These are phyloP conservation scores for Nansenia antarctica DNA, from an alignment of 2,113 vertebrate genomes.

Conservation along the genomic window DNA sequence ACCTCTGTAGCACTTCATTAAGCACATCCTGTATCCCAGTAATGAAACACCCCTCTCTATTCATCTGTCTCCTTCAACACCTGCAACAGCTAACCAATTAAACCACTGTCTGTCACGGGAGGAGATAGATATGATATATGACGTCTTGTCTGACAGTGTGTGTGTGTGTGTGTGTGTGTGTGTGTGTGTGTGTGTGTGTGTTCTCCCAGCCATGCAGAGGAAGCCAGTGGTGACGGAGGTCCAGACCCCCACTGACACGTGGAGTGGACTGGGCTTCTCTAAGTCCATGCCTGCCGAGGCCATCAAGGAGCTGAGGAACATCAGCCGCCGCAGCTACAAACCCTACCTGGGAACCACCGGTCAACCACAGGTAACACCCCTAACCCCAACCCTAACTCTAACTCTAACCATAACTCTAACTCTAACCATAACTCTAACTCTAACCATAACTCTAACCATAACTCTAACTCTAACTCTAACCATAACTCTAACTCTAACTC, in stretches of 20 bases:
- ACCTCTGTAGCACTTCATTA: slow-evolving; percentile 21
- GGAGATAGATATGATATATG: neutral
- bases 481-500: too few species aligned
- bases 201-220: slow-evolving; percentile 76
- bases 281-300: slow-evolving; percentile 82
- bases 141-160: neutral
- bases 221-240: slow-evolving; percentile 79
- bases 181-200: neutral
- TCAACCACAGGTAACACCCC: slow-evolving; percentile 63
- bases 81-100: slow-evolving; percentile 13
- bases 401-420: too few species aligned
- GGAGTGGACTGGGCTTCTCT: slow-evolving; percentile 82
- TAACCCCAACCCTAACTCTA: too few species aligned
- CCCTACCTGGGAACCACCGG: slow-evolving; percentile 66
- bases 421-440: too few species aligned
- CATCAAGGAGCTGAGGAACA: slow-evolving; percentile 74
- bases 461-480: too few species aligned
- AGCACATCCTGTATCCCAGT: slow-evolving; percentile 27
- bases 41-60: slow-evolving; percentile 8
- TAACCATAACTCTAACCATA: too few species aligned
- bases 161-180: neutral
- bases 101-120: slow-evolving; percentile 9
- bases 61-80: slow-evolving; percentile 40
- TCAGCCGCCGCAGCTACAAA: slow-evolving; percentile 77
- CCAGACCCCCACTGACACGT: slow-evolving; percentile 78